These are phyloP conservation scores for Ctenopoma kingsleyae DNA, from an alignment of 2,797 vertebrate species.

Conservation along the genomic window DNA sequence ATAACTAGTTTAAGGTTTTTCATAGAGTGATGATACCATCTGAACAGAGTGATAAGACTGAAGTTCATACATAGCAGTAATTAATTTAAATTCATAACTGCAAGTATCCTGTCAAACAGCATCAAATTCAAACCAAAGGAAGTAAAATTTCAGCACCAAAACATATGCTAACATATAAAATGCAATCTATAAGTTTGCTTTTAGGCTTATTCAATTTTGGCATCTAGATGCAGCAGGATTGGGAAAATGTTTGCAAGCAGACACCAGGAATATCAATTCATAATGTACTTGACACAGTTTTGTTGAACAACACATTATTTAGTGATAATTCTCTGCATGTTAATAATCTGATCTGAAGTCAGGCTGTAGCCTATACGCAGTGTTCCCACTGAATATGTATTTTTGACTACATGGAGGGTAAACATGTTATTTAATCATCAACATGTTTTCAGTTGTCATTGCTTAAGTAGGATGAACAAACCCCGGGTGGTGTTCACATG, in stretches of 20 bases:
- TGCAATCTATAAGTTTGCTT: conserved; percentile 14
- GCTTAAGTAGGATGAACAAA: conserved; percentile 75
- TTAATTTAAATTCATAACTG: conserved; percentile 15
- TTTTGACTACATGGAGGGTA: conserved; percentile 73
- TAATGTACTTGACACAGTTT: conserved; percentile 86
- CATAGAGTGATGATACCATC: no score
- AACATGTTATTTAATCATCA: conserved; percentile 84
- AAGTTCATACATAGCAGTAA: neutral
- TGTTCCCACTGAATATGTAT: conserved; percentile 86
- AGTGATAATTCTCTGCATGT: conserved; percentile 77
- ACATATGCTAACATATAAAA: conserved; percentile 17
- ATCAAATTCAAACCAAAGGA: no score
- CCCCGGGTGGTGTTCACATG: conserved; percentile 71
- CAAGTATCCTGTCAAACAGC: no score
- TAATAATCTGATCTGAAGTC: conserved; percentile 82
- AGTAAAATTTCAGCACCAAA: conserved; percentile 15
- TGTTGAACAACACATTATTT: conserved; percentile 83
- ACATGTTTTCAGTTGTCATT: conserved; percentile 70
- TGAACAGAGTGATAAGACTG: neutral
- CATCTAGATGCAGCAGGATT: conserved; percentile 56
- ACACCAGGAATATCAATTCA: conserved; percentile 81
- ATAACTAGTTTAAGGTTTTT: no score
- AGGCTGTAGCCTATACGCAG: conserved; percentile 73
- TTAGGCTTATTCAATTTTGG: conserved; percentile 44
- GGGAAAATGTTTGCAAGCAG: conserved; percentile 39